Base-by-base conservation (phyloP, 1,140 invertebrate species). In the Drosophila asahinai region DNA sequence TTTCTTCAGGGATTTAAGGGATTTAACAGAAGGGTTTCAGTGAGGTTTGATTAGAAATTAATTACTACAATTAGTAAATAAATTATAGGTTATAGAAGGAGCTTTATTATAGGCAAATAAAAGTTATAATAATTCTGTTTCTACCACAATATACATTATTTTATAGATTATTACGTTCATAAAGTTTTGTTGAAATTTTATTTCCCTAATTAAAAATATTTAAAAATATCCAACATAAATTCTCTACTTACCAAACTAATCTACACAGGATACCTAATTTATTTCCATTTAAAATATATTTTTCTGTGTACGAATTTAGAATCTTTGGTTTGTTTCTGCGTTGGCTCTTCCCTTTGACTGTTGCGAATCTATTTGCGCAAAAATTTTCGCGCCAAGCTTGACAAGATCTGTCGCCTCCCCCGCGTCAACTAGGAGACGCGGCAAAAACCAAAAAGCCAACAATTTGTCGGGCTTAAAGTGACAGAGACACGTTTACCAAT, bases 311-410 rank as follows among this genome's bases (percentile, higher is more conserved):
- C 40, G 12, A 45, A 62, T 33, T 27, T 40, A 49, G 43, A 48
- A 58, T 48, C 38, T 36, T 19, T 71, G 51, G 55, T 61, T 63
- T 63, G 57, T 73, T 59, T 83, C 14, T 30, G 33, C 19, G 7
- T n/a, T 40, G 4, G 0, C 36, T 73, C 68, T 67, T 47, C 49
- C 57, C 42, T 54, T 59, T 64, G 63, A 79, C 51, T 83, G 71
- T 86, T 73, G 83, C 76, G 71, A 86, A 86, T 87, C 67, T 87
- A 87, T 86, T 83, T 83, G 83, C 83, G 45, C 3, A 86, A 86
- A 57, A 22, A 57, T 40, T 83, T 80, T 77, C 42, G 51, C 55
- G 45, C 45, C 57, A 54, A 64, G 76, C 76, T 77, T 65, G 60
- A 67, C 49, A 73, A 82, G 72, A 84, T 71, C 55, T 72, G 64